Conservation (phyloP, 2,888 invertebrate genomes). For the Tipula confusa region DNA sequence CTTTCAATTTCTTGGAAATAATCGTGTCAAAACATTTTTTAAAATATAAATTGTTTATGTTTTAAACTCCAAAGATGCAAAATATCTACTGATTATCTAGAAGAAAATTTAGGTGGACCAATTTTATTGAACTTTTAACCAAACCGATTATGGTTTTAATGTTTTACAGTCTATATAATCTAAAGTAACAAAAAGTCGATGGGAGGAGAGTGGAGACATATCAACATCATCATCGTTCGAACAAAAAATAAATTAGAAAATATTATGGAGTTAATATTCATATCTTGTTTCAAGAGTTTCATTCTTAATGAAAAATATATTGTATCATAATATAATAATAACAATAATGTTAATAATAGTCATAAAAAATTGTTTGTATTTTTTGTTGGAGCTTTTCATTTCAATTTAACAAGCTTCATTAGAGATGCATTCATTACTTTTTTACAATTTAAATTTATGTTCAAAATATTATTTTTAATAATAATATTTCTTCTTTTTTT, state of each 20-base stretch:
- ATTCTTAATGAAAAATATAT: slow-evolving; percentile 9
- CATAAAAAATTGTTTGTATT: neutral
- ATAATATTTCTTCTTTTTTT: neutral
- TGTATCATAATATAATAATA: neutral
- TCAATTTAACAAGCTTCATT: slow-evolving; percentile 25
- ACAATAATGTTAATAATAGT: neutral
- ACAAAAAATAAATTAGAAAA: neutral
- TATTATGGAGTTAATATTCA: slow-evolving; percentile 20
- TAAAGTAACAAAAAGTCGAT: too few relatives aligned
- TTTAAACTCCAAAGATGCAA: too few relatives aligned
- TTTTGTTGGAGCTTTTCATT: slow-evolving; percentile 3
- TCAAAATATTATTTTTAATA: slow-evolving; percentile 20
- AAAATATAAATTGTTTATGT: too few relatives aligned
- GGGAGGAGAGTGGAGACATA: neutral
- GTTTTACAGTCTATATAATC: too few relatives aligned
- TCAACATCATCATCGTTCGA: neutral
- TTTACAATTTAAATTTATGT: neutral
- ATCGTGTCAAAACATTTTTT: neutral
- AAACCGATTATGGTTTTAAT: too few relatives aligned
- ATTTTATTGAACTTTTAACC: too few relatives aligned
- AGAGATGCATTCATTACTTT: neutral
- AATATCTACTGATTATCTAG: too few relatives aligned
- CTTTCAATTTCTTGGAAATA: neutral
- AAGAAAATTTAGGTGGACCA: too few relatives aligned
- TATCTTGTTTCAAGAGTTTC: neutral